These are phyloP conservation scores for Labrus mixtus DNA, from an alignment of 2,113 vertebrate genomes.

Conservation along the genomic window DNA sequence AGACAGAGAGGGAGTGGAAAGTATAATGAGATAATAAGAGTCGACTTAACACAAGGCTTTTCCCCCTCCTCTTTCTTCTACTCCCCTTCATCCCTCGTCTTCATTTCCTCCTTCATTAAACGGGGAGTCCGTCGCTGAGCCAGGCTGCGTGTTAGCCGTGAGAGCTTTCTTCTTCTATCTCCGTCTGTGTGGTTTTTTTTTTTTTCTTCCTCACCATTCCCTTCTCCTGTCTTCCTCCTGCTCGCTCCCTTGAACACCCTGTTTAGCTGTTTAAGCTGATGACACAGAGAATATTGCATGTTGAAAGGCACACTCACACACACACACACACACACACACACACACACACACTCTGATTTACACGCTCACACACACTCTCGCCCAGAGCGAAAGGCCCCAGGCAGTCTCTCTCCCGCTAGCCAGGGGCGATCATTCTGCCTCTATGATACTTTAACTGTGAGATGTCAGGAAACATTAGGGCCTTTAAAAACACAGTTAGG, in stretches of 20 bases:
- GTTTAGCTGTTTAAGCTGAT: slow-evolving; percentile 81
- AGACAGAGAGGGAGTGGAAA: slow-evolving; percentile 12
- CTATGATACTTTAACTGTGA: slow-evolving; percentile 90
- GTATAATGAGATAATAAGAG: slow-evolving; percentile 63
- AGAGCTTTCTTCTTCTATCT: slow-evolving; percentile 44
- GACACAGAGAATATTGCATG: slow-evolving; percentile 80
- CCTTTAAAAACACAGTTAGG: slow-evolving; percentile 78
- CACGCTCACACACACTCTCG: slow-evolving; percentile 63
- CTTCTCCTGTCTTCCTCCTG: slow-evolving; percentile 46
- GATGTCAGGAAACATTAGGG: slow-evolving; percentile 90
- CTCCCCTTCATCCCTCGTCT: slow-evolving; percentile 62
- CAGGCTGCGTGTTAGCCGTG: slow-evolving; percentile 20
- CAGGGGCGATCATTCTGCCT: slow-evolving; percentile 86
- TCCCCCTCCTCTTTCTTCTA: slow-evolving; percentile 54
- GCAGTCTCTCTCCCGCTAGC: slow-evolving; percentile 86
- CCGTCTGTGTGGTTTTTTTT: slow-evolving; percentile 6
- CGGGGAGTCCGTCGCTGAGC: slow-evolving; percentile 38
- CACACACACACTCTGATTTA: slow-evolving; percentile 33
- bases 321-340: slow-evolving; percentile 52
- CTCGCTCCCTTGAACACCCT: slow-evolving; percentile 61
- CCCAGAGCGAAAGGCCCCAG: slow-evolving; percentile 87
- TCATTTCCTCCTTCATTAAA: slow-evolving; percentile 73
- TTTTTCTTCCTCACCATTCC: slow-evolving; percentile 2
- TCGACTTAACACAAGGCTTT: slow-evolving; percentile 65
- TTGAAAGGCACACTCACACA: slow-evolving; percentile 67